Base-by-base conservation (phyloP, 1,140 invertebrate genomes). In the Orchesella cincta region DNA sequence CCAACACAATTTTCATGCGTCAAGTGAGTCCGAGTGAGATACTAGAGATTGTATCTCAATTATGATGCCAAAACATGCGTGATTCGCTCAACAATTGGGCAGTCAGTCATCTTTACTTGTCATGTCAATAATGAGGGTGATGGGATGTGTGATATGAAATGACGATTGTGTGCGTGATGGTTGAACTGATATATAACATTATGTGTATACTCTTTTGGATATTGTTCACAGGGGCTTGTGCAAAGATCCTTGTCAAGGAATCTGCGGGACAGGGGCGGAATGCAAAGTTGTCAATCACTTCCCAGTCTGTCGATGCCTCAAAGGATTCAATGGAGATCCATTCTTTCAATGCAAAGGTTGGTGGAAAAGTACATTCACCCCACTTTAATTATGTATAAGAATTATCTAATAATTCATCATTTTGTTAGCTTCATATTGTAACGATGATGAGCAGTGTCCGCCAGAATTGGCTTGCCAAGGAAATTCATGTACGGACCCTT, bases 401-500 rank as follows among this genome's bases (percentile, higher is more conserved):
- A 23, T 64, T n/a, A 23, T 8, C 5, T 23, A 12, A 64, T 74
- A 31, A 46, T 8, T 46, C 39, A 8, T 46, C 39, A 8, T 8
- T 18, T 18, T 46, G 18, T 18, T 51, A 79, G 80, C 81, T 33
- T 80, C 80, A 5, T 80, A 83, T 67, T 75, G 62, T 87, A 85
- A 73, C 70, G 78, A 79, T 64, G 93, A 92, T 83, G 89, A 90
- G 1, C 93, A 96, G 80, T 96, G 94, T 84, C 88, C 91, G 0
- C 90, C 90, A 79, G 88, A 93, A 78, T 86, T 92, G 76, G 90
- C 93, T 35, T 96, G 94, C 85, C 88, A 94, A n/a, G 91, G 92
- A 82, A 91, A 93, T 84, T 90, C 93, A 83, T 96, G 94, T 83
- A 87, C 91, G 80, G 90, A 96, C 87, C 94, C 94, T 29, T 96